Evolutionary conservation across 2,797 vertebrate genomes (phyloP), one percentile per base, ranked within the genome.

Genomic region (Ptychobarbus kaznakovi): DNA sequence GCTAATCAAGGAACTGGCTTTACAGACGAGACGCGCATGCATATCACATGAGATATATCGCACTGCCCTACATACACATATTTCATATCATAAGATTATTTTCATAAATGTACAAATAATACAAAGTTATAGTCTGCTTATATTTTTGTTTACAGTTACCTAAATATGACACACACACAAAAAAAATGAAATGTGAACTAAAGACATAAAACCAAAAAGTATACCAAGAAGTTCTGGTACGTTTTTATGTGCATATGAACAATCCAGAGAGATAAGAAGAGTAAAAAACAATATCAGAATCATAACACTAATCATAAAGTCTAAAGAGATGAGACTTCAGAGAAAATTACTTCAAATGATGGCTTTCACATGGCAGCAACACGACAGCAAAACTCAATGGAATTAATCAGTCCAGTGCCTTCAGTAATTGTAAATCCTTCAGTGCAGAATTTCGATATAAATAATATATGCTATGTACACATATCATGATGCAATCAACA

Each of bases 401-500:
- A 88, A 91, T 91, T 90, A 90, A 90, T 90, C 87, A 90, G 85
- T 85, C 85, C 85, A 89, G 68, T 89, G 89, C 79, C 82, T 89
- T 83, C 80, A 42, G 68, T 89, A 89, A 91, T 90, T 90, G 87
- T 90, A 84, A 79, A 83, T 87, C 81, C 81, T 86, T 80, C 68
- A 22, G 56, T 65, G 84, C 69, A 82, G 86, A 88, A 87, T 87
- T 90, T 78, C 80, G 35, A 87, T 86, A 81, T 88, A 87, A 89
- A 92, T 90, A 90, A 90, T 88, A 89, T 87, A 91, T 87, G 82
- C 85, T 89, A 70, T 86, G 87, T 89, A 91, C 84, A 90, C 86
- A 90, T 87, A 87, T 87, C 85, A 58, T 79, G 86, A 86, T 88
- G 80, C 88, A 87, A 90, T 90, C 88, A 87, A 83, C 78, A 84